These are phyloP conservation scores for Edolisoma coerulescens DNA, from an alignment of 2,113 vertebrate genomes.

Conservation along the genomic window DNA sequence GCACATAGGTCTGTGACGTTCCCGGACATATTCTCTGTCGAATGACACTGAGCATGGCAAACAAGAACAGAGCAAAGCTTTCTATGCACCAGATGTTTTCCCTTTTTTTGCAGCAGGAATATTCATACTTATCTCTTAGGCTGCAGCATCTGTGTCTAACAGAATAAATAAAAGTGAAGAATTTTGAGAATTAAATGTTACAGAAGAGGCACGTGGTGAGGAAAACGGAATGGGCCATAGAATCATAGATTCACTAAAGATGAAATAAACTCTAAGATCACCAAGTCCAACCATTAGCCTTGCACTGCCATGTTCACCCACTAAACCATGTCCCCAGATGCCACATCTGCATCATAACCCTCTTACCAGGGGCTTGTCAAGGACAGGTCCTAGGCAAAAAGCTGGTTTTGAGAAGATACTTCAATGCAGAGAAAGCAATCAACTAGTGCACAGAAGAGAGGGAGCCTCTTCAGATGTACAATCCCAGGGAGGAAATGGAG, in stretches of 20 bases:
- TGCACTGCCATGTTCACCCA: background rate
- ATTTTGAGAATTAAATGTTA: background rate
- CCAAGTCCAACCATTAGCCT: background rate
- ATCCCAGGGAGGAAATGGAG: background rate
- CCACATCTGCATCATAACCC: background rate
- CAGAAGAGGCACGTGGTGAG: background rate
- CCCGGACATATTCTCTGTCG: rapidly evolving
- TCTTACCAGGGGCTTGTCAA: background rate
- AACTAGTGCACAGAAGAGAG: background rate
- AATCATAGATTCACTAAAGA: background rate
- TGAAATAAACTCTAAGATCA: background rate
- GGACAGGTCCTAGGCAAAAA: background rate
- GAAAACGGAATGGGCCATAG: background rate
- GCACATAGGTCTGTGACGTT: background rate
- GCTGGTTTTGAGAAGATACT: background rate
- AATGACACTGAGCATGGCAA: background rate
- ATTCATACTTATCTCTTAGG: background rate
- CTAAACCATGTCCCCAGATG: background rate
- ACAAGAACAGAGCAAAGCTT: background rate
- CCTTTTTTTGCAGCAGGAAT: background rate
- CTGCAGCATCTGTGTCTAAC: background rate
- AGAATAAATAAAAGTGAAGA: background rate
- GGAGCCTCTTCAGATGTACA: background rate
- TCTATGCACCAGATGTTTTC: background rate
- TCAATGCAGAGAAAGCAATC: background rate